Conservation (phyloP, 2,797 vertebrate genomes). For the Pseudocheirus occidentalis region DNA sequence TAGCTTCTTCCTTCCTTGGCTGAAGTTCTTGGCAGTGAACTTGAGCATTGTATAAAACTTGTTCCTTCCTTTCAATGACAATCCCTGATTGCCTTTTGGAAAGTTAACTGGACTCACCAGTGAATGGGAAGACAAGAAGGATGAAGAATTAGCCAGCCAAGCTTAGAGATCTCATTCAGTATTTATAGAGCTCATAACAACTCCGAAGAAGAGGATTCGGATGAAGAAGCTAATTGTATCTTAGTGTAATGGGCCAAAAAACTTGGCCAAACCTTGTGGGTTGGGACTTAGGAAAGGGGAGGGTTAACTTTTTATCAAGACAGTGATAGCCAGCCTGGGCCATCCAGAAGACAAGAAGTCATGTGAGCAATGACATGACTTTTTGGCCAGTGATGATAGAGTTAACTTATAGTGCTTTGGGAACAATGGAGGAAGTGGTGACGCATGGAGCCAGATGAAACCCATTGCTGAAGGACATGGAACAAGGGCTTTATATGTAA, state of each 20-base stretch:
- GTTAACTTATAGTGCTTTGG: background rate
- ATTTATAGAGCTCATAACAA: background rate
- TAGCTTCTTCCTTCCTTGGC: background rate
- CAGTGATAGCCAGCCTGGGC: background rate
- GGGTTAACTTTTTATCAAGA: too few species aligned
- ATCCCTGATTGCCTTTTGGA: background rate
- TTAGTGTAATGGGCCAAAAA: background rate
- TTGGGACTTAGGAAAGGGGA: too few species aligned
- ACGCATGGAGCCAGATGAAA: background rate
- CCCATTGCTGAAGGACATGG: background rate
- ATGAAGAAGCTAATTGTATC: background rate
- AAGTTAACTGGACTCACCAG: background rate
- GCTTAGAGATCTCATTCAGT: background rate
- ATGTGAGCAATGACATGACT: background rate
- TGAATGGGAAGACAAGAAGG: background rate
- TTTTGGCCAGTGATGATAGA: background rate
- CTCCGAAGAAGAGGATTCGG: background rate
- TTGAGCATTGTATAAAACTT: background rate
- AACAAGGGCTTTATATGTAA: background rate
- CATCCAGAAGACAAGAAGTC: background rate
- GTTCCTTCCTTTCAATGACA: background rate
- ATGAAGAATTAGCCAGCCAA: background rate
- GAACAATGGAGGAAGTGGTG: background rate
- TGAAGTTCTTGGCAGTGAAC: background rate
- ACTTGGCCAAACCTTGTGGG: too few species aligned